A percentile compares a stretch with the other conserved stretches of the same genome.
Evolutionary conservation across 64 coral and sea anemone species (phyloP).

Genomic region (Porites lutea): DNA sequence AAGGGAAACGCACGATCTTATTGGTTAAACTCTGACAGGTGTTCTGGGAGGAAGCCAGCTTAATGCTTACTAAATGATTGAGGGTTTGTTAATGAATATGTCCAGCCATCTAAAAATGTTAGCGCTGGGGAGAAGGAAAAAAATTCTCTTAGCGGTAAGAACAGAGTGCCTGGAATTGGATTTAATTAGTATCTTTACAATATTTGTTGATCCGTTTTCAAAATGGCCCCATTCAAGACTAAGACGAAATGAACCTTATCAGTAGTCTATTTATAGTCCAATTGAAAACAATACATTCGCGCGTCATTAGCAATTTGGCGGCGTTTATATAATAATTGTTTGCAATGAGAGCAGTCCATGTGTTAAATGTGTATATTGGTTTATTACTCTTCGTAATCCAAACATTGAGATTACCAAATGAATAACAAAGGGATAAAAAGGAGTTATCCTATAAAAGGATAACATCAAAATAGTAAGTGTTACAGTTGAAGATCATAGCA

Average conservation of each 20-base stretch:
- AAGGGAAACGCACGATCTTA: conserved; percentile 16
- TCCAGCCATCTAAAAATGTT: conserved; percentile 15
- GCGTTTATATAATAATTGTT: conserved; percentile 37
- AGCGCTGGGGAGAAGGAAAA: neutral
- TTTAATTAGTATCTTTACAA: conserved; percentile 24
- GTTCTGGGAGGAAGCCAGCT: conserved; percentile 61
- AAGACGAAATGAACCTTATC: conserved; percentile 31
- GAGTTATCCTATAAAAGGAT: conserved; percentile 37
- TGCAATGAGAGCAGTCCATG: conserved; percentile 33
- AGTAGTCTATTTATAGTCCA: conserved; percentile 55
- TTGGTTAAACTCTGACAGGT: conserved; percentile 89
- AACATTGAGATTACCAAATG: conserved; percentile 40
- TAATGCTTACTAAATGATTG: conserved; percentile 54
- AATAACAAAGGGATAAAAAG: conserved; percentile 57
- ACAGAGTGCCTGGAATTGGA: neutral
- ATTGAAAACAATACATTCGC: conserved; percentile 43
- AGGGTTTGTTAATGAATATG: conserved; percentile 45
- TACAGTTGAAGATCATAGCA: neutral
- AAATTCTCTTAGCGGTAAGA: neutral
- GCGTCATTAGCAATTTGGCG: conserved; percentile 45
- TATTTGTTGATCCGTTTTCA: conserved; percentile 29
- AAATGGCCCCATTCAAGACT: conserved; percentile 9
- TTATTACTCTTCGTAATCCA: conserved; percentile 33
- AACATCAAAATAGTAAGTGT: conserved; percentile 1
- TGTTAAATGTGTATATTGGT: conserved; percentile 46